Conservation (phyloP, 2,888 invertebrate genomes). For the Diadegma fenestrale region DNA sequence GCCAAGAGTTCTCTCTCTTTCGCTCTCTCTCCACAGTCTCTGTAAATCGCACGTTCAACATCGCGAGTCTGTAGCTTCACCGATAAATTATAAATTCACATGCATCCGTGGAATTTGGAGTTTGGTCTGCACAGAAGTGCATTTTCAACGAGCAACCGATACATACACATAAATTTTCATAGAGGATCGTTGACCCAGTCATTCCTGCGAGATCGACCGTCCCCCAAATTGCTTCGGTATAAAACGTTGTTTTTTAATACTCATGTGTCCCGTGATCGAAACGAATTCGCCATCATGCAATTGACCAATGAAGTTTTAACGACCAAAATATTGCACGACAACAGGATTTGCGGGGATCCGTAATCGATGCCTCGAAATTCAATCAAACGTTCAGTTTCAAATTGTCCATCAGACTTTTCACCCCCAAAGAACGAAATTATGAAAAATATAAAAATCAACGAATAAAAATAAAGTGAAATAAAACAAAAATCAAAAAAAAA, state of each 20-base stretch:
- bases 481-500: no score
- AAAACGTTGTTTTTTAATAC: background rate
- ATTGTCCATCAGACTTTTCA: no score
- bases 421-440: no score
- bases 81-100: background rate
- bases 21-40: background rate
- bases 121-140: background rate
- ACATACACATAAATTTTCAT: slow-evolving; percentile 7
- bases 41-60: slow-evolving; percentile 38
- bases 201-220: slow-evolving; percentile 13
- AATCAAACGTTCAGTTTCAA: no score
- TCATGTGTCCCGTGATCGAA: background rate
- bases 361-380: no score
- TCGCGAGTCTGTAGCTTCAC: background rate
- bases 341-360: background rate
- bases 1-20: background rate
- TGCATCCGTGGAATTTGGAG: background rate
- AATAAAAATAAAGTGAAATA: no score
- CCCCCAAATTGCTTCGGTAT: background rate
- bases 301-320: background rate
- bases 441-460: no score
- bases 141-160: slow-evolving; percentile 11
- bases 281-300: background rate
- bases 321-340: background rate
- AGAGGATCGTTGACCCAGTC: slow-evolving; percentile 55